Percentiles rank a stretch among this genome's conserved stretches.
Evolutionary conservation across 2,113 vertebrate genomes (phyloP).

Genomic region (Galemys pyrenaicus): DNA sequence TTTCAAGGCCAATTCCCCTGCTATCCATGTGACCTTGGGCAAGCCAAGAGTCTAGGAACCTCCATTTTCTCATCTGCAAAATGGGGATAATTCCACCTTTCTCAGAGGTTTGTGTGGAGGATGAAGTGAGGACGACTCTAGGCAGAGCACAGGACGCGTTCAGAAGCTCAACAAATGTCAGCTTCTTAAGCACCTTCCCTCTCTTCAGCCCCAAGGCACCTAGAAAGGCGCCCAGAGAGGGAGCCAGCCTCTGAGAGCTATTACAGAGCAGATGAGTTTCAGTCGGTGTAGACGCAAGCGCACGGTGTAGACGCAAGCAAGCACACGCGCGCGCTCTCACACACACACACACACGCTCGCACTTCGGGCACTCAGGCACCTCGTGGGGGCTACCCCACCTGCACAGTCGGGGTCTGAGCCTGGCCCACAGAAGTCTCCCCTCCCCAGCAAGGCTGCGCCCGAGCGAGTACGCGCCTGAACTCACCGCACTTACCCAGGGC

Average conservation of each 20-base stretch:
- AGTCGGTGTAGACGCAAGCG: not conserved
- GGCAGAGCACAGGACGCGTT: not conserved
- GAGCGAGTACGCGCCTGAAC: not conserved
- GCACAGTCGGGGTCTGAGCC: not conserved
- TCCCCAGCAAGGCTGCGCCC: not conserved
- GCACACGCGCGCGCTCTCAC: not conserved
- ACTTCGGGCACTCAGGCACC: not conserved
- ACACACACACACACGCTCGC: not conserved
- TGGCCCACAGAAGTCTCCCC: not conserved
- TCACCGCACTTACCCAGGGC: constrained; percentile 47
- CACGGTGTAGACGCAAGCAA: not conserved
- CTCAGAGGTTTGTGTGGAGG: not conserved
- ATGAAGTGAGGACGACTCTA: not conserved
- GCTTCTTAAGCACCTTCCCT: not conserved
- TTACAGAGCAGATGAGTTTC: not conserved
- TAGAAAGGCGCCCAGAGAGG: not conserved
- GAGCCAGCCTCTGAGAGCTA: not conserved
- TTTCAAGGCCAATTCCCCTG: not conserved
- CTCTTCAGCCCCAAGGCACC: not conserved
- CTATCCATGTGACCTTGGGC: not conserved
- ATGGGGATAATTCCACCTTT: not conserved
- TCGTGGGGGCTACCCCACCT: not conserved
- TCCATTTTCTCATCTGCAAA: not conserved
- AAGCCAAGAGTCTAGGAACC: not conserved
- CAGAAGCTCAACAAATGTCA: not conserved